Evolutionary conservation across 23 tunicate genomes (phyloP).

Genomic region (Halocynthia roretzi): DNA sequence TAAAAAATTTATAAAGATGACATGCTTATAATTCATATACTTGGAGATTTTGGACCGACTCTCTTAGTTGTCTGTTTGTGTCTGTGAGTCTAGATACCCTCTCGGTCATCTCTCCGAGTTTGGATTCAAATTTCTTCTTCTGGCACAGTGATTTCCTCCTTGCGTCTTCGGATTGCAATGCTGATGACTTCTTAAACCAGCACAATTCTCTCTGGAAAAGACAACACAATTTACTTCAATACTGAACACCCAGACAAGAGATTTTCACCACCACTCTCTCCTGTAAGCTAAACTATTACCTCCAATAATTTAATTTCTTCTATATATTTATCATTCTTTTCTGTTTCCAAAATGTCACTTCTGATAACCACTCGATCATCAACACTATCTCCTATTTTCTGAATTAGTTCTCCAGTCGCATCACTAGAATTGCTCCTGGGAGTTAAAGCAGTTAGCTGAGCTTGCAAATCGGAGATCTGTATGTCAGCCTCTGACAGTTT

Average conservation of each 20-base stretch:
- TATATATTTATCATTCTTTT: too few species aligned
- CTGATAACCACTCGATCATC: too few species aligned
- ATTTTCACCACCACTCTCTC: background rate
- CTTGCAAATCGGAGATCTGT: conserved; percentile 3
- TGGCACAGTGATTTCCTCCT: conserved; percentile 22
- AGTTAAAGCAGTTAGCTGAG: background rate
- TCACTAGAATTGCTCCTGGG: too few species aligned
- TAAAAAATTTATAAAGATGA: background rate
- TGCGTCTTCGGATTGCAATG: conserved; percentile 28
- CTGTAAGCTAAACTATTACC: too few species aligned
- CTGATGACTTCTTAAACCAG: conserved; percentile 24
- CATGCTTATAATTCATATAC: too few species aligned
- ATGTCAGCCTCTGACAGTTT: conserved; percentile 49
- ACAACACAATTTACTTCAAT: background rate
- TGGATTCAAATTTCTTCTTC: conserved; percentile 29
- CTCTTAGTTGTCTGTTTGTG: conserved; percentile 48
- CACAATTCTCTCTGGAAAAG: conserved; percentile 15
- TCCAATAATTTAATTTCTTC: too few species aligned
- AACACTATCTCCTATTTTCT: too few species aligned
- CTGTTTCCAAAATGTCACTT: too few species aligned
- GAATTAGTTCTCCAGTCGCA: too few species aligned
- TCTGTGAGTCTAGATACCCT: conserved; percentile 42
- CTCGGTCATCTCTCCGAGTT: conserved; percentile 33
- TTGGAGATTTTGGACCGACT: conserved; percentile 45
- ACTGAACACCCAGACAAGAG: background rate